Evolutionary conservation across 2,113 vertebrate genomes (phyloP), one percentile per base, ranked within the genome.

Genomic region (Rhagologus leucostigma): DNA sequence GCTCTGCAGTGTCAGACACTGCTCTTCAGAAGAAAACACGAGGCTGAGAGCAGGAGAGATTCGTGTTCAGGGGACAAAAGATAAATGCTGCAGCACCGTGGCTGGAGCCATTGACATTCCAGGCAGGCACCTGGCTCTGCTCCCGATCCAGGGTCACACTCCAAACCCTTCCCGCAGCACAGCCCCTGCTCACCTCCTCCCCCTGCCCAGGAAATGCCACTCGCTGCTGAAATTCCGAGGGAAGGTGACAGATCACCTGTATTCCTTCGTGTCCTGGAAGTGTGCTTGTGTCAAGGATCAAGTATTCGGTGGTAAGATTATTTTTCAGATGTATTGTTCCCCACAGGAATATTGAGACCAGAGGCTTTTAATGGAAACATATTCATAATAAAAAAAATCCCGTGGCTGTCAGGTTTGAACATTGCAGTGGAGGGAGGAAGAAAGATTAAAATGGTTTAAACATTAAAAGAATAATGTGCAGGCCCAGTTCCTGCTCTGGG

Each of bases 71-170:
- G 55, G 70, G 32, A 63, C 74, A 33, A 6, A 6, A 16, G 81
- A 39, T 0, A 3, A 22, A 67, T 0, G 39, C 56, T 52, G 60
- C 73, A 19, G 56, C 7, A 0, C 0, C 2, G 20, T 3, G 33
- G 2, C 63, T 17, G 81, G 4, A 44, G 5, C 64, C 26, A 26
- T 47, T 35, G 91, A 3, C 84, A 84, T 64, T 75, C 69, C 19
- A 17, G 56, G 87, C 93, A 85, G 91, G 33, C 2, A 0, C 7
- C 27, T 6, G 8, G 9, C 44, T 52, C 74, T 18, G 63, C 59
- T 60, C 65, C n/a, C 1, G 24, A 17, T 2, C 41, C 3, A 12
- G 57, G 93, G 83, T 7, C 86, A 8, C 19, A 2, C 2, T 1
- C 12, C 7, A 15, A 37, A 4, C 27, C 53, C 76, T n/a, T 4